Conservation (phyloP, 2,797 vertebrate genomes). For the Diplodus puntazzo region DNA sequence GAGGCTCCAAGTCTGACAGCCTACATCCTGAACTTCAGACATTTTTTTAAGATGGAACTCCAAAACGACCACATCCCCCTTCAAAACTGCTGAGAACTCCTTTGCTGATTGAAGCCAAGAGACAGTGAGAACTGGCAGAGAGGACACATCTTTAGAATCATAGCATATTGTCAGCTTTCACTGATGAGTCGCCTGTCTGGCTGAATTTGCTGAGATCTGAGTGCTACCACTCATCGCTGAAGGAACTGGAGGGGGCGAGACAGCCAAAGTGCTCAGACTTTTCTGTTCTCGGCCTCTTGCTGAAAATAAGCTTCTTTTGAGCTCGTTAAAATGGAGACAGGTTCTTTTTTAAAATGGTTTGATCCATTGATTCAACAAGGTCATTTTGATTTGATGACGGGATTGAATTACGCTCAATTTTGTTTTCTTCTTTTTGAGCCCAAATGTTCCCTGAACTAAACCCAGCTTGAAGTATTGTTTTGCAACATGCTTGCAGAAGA, state of each 20-base stretch:
- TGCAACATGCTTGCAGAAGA: neutral
- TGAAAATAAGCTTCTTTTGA: constrained; percentile 20
- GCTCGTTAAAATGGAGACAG: neutral
- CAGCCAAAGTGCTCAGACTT: constrained; percentile 34
- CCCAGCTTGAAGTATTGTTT: neutral
- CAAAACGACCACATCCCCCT: constrained; percentile 5
- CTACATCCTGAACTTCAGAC: constrained; percentile 28
- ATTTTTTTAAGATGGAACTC: constrained; percentile 44
- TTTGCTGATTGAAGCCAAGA: constrained; percentile 6
- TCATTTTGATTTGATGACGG: neutral
- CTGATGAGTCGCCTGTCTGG: constrained; percentile 45
- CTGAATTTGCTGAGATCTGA: constrained; percentile 57
- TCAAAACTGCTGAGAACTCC: constrained; percentile 17
- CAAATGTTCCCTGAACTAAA: constrained; percentile 16
- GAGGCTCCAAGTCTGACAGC: constrained; percentile 56
- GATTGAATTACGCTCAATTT: neutral
- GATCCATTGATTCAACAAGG: constrained; percentile 5
- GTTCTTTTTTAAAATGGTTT: neutral
- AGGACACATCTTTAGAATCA: constrained; percentile 46
- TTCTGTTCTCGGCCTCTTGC: constrained; percentile 15
- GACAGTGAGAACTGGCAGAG: neutral
- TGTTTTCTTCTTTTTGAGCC: neutral
- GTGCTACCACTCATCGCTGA: constrained; percentile 15
- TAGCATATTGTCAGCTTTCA: constrained; percentile 39
- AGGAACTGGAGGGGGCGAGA: constrained; percentile 32